These are phyloP conservation scores for Diabrotica undecimpunctata DNA, from an alignment of 1,140 invertebrate species.

Conservation along the genomic window DNA sequence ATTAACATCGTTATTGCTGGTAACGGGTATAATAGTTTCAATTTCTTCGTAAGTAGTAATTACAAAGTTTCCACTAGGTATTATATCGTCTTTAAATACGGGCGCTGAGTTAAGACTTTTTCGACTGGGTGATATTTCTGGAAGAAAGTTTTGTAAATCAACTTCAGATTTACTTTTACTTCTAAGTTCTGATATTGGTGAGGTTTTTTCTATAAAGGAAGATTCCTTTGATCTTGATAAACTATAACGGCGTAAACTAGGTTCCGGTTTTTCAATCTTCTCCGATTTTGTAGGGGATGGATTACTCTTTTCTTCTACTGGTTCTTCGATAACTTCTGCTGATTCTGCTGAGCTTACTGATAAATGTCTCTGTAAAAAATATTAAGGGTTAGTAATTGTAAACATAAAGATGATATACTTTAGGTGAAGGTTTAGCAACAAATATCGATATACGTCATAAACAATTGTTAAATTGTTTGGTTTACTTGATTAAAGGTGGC, in stretches of 20 bases:
- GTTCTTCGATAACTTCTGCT: constrained; percentile 16
- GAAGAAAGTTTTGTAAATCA: constrained; percentile 29
- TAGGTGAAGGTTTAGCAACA: too few species aligned
- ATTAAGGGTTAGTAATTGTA: too few species aligned
- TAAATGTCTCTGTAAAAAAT: constrained; percentile 12
- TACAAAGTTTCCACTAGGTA: constrained; percentile 12
- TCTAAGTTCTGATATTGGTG: constrained; percentile 5
- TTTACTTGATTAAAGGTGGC: too few species aligned
- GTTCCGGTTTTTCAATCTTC: background rate
- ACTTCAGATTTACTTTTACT: constrained; percentile 31
- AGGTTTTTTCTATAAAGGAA: background rate
- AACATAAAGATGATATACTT: too few species aligned
- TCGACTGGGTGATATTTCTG: constrained; percentile 28
- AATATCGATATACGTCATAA: too few species aligned
- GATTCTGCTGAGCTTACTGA: constrained; percentile 22
- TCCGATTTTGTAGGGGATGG: background rate
- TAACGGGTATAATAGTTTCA: background rate
- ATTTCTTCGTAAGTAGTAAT: constrained; percentile 3
- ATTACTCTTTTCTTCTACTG: background rate
- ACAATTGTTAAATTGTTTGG: too few species aligned
- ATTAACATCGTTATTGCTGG: background rate
- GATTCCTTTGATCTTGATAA: constrained; percentile 7
- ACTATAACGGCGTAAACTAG: constrained; percentile 8
- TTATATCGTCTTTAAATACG: constrained; percentile 32
- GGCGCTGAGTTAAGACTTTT: constrained; percentile 41